These are phyloP conservation scores for Osmerus mordax DNA, from an alignment of 2,113 vertebrate species.

Conservation along the genomic window DNA sequence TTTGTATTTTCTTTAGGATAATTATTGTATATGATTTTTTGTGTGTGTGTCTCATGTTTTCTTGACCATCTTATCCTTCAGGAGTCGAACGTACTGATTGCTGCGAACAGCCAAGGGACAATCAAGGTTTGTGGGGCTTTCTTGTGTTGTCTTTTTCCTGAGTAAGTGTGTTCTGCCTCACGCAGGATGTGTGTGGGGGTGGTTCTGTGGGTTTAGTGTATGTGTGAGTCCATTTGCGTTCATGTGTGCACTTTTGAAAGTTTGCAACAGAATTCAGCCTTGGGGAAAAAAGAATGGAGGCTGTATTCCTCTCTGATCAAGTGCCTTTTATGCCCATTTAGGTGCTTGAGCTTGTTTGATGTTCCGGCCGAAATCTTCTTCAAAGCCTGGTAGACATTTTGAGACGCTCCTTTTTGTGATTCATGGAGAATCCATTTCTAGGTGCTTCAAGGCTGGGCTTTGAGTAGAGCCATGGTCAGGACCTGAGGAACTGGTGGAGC, in stretches of 20 bases:
- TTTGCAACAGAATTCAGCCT: neutral
- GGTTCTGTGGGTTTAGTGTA: too few relatives aligned
- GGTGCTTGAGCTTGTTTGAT: conserved; percentile 96
- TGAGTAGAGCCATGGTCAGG: conserved; percentile 13
- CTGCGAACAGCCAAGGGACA: conserved; percentile 99
- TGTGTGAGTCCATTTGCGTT: neutral
- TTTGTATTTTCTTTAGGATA: too few relatives aligned
- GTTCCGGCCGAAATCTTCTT: conserved; percentile 16
- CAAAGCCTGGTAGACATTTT: conserved; percentile 1
- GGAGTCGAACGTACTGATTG: conserved; percentile 98
- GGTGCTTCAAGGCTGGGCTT: neutral
- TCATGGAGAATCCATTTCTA: conserved; percentile 15
- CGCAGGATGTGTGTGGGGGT: too few relatives aligned
- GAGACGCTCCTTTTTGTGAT: conserved; percentile 17
- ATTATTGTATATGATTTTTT: too few relatives aligned
- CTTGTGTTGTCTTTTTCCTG: neutral
- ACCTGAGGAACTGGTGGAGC: conserved; percentile 3
- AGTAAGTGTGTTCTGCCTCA: neutral
- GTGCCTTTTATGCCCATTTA: conserved; percentile 39
- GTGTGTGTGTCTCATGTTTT: neutral
- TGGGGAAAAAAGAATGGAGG: neutral
- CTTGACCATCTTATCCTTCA: conserved; percentile 63
- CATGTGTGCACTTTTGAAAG: neutral
- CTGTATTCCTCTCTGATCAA: neutral
- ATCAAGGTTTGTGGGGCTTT: conserved; percentile 87